Conservation (phyloP, 2,797 vertebrate species). For the Acestrorhynchus altus region DNA sequence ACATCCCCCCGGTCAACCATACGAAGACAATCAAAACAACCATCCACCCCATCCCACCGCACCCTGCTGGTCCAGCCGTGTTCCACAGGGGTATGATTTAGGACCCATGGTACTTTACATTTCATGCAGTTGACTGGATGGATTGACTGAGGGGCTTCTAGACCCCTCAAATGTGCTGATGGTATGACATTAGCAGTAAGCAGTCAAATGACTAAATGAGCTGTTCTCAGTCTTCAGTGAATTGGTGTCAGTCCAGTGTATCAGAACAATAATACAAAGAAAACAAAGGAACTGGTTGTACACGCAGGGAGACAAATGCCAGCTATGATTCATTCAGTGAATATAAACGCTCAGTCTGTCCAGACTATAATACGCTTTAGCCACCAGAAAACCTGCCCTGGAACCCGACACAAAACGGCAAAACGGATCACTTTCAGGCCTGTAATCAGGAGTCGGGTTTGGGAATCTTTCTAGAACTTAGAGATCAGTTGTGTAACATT, state of each 20-base stretch:
- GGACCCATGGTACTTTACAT: no score
- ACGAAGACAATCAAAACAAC: no score
- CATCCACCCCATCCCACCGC: no score
- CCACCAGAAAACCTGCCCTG: neutral
- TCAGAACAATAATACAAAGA: neutral
- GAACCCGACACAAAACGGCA: neutral
- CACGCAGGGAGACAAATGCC: neutral
- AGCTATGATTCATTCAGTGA: neutral
- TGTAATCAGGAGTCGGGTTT: no score
- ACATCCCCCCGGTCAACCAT: no score
- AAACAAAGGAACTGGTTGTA: slow-evolving; percentile 5
- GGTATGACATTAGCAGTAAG: neutral
- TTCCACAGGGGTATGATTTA: neutral
- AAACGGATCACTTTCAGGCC: neutral
- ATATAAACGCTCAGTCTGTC: neutral
- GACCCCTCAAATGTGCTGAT: neutral
- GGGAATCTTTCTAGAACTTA: no score
- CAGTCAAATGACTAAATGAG: neutral
- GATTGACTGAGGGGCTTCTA: neutral
- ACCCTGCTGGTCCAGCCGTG: no score
- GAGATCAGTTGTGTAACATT: no score
- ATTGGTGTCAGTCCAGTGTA: neutral
- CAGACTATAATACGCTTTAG: neutral
- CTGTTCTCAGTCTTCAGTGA: neutral
- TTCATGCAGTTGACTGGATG: neutral